Evolutionary conservation across 2,113 vertebrate genomes (phyloP).

Genomic region (Hyperopisus bebe): DNA sequence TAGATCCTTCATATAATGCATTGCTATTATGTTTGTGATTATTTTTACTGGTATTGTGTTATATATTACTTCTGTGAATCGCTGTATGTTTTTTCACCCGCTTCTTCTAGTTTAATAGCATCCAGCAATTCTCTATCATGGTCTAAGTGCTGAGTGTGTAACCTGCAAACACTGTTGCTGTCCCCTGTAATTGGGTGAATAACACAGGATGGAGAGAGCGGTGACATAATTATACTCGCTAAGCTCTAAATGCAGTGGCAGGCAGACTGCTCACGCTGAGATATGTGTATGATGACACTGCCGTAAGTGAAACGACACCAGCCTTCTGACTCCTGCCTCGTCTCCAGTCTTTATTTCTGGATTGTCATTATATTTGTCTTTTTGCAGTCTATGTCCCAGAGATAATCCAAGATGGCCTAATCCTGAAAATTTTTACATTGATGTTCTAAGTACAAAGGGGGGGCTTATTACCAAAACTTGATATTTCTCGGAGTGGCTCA

Average conservation of each 20-base stretch:
- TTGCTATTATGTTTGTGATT: not conserved
- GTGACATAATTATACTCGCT: not conserved
- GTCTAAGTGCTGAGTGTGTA: not conserved
- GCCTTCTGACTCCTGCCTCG: not conserved
- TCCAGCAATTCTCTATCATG: not conserved
- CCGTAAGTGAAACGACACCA: not conserved
- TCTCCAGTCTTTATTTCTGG: not conserved
- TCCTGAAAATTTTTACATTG: not conserved
- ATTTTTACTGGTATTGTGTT: not conserved
- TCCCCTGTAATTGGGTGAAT: not conserved
- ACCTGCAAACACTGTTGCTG: not conserved
- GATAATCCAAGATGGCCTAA: not conserved
- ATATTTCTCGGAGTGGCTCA: not conserved
- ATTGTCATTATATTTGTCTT: slow-evolving; percentile 9
- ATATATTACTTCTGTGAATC: not conserved
- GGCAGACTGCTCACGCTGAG: not conserved
- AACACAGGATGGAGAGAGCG: not conserved
- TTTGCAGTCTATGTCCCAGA: not conserved
- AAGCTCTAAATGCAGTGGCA: not conserved
- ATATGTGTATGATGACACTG: not conserved
- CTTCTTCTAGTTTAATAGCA: not conserved
- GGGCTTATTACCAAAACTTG: not conserved
- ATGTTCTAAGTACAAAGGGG: not conserved
- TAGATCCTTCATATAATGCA: not conserved
- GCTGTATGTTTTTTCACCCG: not conserved